Base-by-base conservation (phyloP, 2,888 invertebrate genomes). In the Spodoptera exigua region DNA sequence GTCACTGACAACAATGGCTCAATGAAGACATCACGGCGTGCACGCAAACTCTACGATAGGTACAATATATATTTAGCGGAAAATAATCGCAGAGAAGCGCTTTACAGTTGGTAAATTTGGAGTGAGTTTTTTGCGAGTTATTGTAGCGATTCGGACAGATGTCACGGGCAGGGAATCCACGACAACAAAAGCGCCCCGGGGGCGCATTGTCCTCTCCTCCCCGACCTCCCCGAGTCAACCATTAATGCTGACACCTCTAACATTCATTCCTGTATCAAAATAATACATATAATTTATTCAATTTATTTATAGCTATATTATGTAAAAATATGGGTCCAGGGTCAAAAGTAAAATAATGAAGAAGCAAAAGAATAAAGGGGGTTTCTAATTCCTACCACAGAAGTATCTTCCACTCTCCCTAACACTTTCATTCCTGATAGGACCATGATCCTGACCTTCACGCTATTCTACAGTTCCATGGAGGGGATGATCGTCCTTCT, bases 131-230 rank as follows among this genome's bases (percentile, higher is more conserved):
- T 93, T 93, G 92, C 90, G 86, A 88, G 89, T 91, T 92, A 92
- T 92, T 92, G 93, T 92, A 88, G 90, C 92, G 79, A 88, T 87
- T 90, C 89, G 93, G 93, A 92, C 93, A 94, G 93, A 93, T 94
- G 93, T 93, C 93, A 91, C 89, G 84, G 88, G 78, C 93, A 93
- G 91, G 87, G 90, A 87, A 86, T 88, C 87, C 85, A 80, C 81
- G 87, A 74, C 83, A 87, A 92, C 93, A 93, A 93, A 90, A 86
- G 91, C 92, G 83, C 92, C 84, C 89, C 90, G 91, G 93, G 93
- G 89, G 89, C 87, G 88, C 91, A 84, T 93, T 93, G 91, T 92
- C 84, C 88, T 83, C 80, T 78, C 79, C 82, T 67, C 85, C 85
- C 88, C 87, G 82, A 81, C 85, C 89, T 83, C 90, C 89, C 87